Evolutionary conservation across 2,113 vertebrate species (phyloP).

Genomic region (Gopherus flavomarginatus): DNA sequence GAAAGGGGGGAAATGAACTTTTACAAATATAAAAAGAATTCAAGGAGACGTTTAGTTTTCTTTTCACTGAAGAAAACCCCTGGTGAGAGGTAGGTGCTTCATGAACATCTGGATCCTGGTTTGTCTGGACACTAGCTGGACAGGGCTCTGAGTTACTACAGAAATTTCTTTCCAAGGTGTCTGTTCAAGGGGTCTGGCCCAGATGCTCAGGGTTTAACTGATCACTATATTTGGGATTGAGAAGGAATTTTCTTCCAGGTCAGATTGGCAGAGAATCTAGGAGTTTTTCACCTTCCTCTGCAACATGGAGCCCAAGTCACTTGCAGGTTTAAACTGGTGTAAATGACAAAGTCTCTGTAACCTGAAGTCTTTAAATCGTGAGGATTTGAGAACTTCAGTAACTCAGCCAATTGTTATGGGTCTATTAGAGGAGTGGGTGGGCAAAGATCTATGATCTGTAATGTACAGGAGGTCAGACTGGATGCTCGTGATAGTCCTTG

Average conservation of each 20-base stretch:
- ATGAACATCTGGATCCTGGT: no score
- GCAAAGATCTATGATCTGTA: not conserved
- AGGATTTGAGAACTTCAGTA: not conserved
- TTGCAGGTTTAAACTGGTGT: not conserved
- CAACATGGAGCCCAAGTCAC: not conserved
- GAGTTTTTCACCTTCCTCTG: not conserved
- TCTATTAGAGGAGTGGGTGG: not conserved
- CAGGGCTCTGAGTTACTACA: not conserved
- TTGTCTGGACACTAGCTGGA: no score
- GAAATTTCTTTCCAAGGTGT: not conserved
- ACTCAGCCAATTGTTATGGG: not conserved
- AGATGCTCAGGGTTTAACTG: not conserved
- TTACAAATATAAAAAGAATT: not conserved
- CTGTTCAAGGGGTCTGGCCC: not conserved
- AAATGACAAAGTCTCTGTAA: not conserved
- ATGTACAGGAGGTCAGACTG: not conserved
- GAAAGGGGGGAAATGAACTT: not conserved
- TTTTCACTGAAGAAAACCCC: no score
- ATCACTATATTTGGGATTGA: not conserved
- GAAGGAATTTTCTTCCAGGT: not conserved
- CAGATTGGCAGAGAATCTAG: not conserved
- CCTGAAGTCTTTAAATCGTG: not conserved
- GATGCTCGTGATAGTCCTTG: not conserved
- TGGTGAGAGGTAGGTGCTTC: no score
- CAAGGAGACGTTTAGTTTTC: no score